These are phyloP conservation scores for Mormoops blainvillei DNA, from an alignment of 2,113 vertebrate genomes.

Conservation along the genomic window DNA sequence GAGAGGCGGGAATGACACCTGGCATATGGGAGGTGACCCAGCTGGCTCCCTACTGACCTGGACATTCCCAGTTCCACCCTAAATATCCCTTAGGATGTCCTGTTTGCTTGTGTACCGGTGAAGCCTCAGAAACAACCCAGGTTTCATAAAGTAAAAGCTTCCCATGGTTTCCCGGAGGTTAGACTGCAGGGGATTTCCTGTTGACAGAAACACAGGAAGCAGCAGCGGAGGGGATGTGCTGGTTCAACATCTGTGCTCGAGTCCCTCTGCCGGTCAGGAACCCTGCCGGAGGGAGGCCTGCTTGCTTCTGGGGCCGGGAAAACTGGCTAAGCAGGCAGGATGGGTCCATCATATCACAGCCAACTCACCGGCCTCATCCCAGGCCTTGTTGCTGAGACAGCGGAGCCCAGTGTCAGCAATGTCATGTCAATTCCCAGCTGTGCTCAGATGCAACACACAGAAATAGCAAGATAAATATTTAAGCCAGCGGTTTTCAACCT, in stretches of 20 bases:
- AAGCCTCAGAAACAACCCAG: neutral
- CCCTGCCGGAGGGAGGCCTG: neutral
- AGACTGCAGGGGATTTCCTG: slow-evolving; percentile 64
- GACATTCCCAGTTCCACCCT: slow-evolving; percentile 27
- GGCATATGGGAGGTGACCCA: slow-evolving; percentile 48
- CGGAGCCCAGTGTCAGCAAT: neutral
- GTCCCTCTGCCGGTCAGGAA: neutral
- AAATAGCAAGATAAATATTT: neutral
- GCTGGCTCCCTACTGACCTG: slow-evolving; percentile 36
- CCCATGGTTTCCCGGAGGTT: slow-evolving; percentile 22
- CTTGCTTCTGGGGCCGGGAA: neutral
- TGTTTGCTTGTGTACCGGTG: neutral
- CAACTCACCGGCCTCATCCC: neutral
- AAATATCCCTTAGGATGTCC: slow-evolving; percentile 57
- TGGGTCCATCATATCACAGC: neutral
- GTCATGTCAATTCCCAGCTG: rapidly evolving
- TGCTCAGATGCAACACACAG: neutral
- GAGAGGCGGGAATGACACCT: slow-evolving; percentile 26
- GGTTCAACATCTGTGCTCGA: neutral
- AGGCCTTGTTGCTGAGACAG: neutral
- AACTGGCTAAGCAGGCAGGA: slow-evolving; percentile 21
- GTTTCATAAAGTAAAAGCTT: slow-evolving; percentile 14
- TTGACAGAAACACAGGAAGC: slow-evolving; percentile 68
- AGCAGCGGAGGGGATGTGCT: neutral
- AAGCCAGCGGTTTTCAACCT: neutral